Evolutionary conservation across 2,797 vertebrate species (phyloP).

Genomic region (Poecilia picta): DNA sequence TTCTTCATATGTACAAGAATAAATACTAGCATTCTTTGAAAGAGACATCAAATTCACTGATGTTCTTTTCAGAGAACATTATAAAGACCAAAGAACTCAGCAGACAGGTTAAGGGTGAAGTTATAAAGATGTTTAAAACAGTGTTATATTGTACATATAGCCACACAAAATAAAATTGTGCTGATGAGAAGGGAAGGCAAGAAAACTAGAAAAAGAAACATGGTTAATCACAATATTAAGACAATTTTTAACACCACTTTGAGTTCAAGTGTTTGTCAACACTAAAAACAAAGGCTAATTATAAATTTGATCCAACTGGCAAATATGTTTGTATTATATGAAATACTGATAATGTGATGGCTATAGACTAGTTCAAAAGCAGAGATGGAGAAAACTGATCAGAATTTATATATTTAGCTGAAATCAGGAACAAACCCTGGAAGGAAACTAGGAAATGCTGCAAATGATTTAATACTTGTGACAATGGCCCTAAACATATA

Average conservation of each 20-base stretch:
- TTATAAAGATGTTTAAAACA: background rate
- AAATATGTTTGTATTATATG: background rate
- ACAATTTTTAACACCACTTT: background rate
- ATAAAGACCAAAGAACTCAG: background rate
- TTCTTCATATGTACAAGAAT: background rate
- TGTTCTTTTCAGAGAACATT: background rate
- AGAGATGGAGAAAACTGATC: background rate
- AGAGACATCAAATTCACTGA: background rate
- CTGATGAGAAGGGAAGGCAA: too few relatives aligned
- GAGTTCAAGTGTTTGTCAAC: background rate
- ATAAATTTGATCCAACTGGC: background rate
- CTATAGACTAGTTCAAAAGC: background rate
- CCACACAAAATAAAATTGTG: background rate
- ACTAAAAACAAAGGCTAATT: too few relatives aligned
- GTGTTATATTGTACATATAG: background rate
- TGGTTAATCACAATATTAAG: background rate
- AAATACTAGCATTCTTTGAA: background rate
- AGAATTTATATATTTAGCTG: background rate
- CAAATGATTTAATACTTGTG: background rate
- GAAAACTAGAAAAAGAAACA: background rate
- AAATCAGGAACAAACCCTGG: background rate
- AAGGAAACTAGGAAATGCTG: background rate
- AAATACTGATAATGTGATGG: too few relatives aligned
- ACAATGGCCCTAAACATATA: background rate
- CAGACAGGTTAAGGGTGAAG: background rate